Conservation (phyloP, 2,888 invertebrate genomes). For the Drepana falcataria region DNA sequence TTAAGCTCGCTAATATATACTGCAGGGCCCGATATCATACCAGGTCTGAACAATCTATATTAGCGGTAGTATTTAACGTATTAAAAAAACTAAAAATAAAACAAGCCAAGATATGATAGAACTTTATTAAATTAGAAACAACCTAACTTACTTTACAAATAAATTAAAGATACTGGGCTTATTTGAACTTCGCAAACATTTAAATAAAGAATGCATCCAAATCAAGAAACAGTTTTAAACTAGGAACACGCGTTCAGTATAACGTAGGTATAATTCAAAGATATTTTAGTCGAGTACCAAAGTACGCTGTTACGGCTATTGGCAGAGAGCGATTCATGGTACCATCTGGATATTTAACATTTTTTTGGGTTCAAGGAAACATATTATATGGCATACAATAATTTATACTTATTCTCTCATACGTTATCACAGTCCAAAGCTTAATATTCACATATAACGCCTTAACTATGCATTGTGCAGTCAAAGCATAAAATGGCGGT, state of each 20-base stretch:
- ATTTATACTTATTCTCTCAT: conserved; percentile 38
- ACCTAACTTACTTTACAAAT: conserved; percentile 31
- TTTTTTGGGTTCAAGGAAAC: too few relatives aligned
- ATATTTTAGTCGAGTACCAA: not conserved
- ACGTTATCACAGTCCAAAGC: conserved; percentile 74
- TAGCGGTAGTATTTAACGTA: not conserved
- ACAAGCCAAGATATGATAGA: conserved; percentile 32
- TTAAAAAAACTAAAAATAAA: conserved; percentile 13
- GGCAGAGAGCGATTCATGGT: conserved; percentile 32
- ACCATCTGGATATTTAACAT: too few relatives aligned
- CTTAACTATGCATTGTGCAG: too few relatives aligned
- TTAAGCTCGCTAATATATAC: too few relatives aligned
- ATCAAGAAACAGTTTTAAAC: too few relatives aligned
- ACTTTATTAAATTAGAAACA: conserved; percentile 63
- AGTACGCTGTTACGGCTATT: conserved; percentile 19
- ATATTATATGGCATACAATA: too few relatives aligned
- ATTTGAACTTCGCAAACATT: conserved; percentile 16
- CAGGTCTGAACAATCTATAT: too few relatives aligned
- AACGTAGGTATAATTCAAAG: too few relatives aligned
- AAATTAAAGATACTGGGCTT: conserved; percentile 19
- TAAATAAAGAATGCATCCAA: conserved; percentile 4
- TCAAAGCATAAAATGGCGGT: too few relatives aligned
- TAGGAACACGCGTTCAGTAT: too few relatives aligned
- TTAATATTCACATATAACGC: conserved; percentile 35
- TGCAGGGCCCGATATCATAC: too few relatives aligned